Base-by-base conservation (phyloP, 2,113 vertebrate genomes). In the Todiramphus saurophagus region DNA sequence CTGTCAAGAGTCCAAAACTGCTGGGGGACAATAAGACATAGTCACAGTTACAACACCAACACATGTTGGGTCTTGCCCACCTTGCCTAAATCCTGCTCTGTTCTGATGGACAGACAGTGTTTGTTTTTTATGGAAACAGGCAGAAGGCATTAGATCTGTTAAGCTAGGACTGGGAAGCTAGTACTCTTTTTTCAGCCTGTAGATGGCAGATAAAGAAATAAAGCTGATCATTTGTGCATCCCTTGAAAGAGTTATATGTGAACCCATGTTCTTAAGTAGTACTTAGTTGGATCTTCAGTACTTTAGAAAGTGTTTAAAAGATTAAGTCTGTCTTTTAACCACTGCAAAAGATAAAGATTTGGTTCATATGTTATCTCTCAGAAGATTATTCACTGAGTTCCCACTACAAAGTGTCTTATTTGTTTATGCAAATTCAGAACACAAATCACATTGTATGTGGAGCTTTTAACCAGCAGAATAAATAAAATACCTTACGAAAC, bases 41-140 rank as follows among this genome's bases (percentile, higher is more conserved):
- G 21, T 17, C 39, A 39, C 25, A 43, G 44, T 21, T 50, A 0
- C 41, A 55, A 50, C 28, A 25, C 1, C 23, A 35, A 56, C 33
- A 56, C 16, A 23, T 0, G 0, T 0, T 35, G 25, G 10, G 13
- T 74, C 44, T 53, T 2, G 2, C 10, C 3, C 7, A n/a, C 9
- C 25, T 31, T 76, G 35, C 7, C 11, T 10, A 51, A 90, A 62
- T 48, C 35, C 58, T 27, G 25, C 51, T 76, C 12, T 4, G 1
- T 59, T 93, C 39, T 44, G 37, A 63, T 5, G 21, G 25, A 81
- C 46, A 85, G 44, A 68, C 12, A 64, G 21, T 0, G 5, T 39
- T 62, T 35, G 46, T 10, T 10, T 68, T 68, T 77, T 27, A 18
- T 13, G 8, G 39, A 50, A 82, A 79, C 16, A 46, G 23, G 25